phyloP scores from a whole-genome alignment of 2,797 vertebrate genomes.

The Gobionotothen gibberifrons region DNA sequence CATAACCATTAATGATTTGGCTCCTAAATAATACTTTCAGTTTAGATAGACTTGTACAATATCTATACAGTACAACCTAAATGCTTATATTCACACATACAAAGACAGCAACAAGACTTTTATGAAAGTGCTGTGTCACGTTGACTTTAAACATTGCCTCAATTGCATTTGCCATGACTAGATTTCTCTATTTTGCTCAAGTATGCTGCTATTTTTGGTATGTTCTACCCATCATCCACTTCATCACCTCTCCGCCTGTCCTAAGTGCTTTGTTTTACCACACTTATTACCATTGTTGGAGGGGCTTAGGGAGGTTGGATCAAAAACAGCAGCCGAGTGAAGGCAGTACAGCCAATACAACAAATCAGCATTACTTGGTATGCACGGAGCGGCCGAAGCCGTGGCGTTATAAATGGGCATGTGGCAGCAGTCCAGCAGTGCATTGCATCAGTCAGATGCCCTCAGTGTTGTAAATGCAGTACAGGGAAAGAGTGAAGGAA shows the following conservation, averaged over 20 bases:
- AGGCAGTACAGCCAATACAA: constrained; percentile 72
- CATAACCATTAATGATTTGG: no score
- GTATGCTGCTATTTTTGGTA: constrained; percentile 46
- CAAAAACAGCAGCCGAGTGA: constrained; percentile 46
- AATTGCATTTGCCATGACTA: constrained; percentile 7
- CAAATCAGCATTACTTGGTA: constrained; percentile 83
- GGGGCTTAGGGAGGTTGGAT: constrained; percentile 2
- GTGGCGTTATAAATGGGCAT: constrained; percentile 84
- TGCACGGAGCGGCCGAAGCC: constrained; percentile 74
- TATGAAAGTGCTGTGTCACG: no score
- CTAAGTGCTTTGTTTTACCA: constrained; percentile 74
- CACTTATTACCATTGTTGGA: constrained; percentile 66
- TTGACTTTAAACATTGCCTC: neutral
- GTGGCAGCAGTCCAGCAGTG: constrained; percentile 81
- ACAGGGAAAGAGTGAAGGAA: constrained; percentile 34
- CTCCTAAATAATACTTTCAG: no score
- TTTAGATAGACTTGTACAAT: no score
- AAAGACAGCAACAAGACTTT: neutral
- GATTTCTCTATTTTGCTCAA: constrained; percentile 26
- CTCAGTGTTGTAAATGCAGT: constrained; percentile 82
- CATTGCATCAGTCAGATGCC: constrained; percentile 85
- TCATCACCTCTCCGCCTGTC: constrained; percentile 62
- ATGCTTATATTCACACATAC: neutral
- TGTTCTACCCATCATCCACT: constrained; percentile 69
- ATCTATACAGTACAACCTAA: neutral